Percentiles rank a stretch among this genome's conserved stretches.
phyloP scores from a whole-genome alignment of 2,888 invertebrate genomes.

The Electrophaes corylata region DNA sequence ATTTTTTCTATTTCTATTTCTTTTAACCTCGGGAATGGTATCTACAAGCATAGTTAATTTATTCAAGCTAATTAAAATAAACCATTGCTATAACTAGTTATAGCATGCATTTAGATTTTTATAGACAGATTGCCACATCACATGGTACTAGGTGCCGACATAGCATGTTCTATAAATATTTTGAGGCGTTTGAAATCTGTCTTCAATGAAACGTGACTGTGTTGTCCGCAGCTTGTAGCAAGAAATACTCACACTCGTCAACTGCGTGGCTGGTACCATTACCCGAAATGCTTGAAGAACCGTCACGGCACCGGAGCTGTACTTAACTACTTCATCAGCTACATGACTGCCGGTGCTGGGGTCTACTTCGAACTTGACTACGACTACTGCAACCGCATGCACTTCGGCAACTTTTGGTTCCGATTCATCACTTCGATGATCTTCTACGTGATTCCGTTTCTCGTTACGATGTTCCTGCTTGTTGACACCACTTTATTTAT shows the following conservation, averaged over 20 bases:
- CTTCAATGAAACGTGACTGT: neutral
- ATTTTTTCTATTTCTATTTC: no score
- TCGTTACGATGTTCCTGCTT: slow-evolving; percentile 83
- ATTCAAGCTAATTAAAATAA: no score
- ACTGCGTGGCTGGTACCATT: slow-evolving; percentile 70
- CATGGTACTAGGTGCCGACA: no score
- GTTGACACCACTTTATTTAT: slow-evolving; percentile 78
- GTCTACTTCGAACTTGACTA: slow-evolving; percentile 86
- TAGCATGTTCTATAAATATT: no score
- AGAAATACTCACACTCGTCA: slow-evolving; percentile 87
- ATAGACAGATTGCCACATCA: no score
- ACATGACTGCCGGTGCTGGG: slow-evolving; percentile 84
- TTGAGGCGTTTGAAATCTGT: neutral
- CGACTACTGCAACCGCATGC: slow-evolving; percentile 86
- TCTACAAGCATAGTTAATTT: no score
- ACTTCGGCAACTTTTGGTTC: slow-evolving; percentile 82
- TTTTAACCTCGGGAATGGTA: no score
- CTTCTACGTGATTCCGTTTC: slow-evolving; percentile 84
- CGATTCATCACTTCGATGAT: slow-evolving; percentile 82
- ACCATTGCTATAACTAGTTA: no score
- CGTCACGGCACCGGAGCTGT: slow-evolving; percentile 80
- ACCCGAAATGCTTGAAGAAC: slow-evolving; percentile 74
- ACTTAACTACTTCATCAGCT: slow-evolving; percentile 83
- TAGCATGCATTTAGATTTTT: no score
- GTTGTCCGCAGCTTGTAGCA: slow-evolving; percentile 74